Evolutionary conservation across 2,888 invertebrate species (phyloP).

Genomic region (Suillia variegata): DNA sequence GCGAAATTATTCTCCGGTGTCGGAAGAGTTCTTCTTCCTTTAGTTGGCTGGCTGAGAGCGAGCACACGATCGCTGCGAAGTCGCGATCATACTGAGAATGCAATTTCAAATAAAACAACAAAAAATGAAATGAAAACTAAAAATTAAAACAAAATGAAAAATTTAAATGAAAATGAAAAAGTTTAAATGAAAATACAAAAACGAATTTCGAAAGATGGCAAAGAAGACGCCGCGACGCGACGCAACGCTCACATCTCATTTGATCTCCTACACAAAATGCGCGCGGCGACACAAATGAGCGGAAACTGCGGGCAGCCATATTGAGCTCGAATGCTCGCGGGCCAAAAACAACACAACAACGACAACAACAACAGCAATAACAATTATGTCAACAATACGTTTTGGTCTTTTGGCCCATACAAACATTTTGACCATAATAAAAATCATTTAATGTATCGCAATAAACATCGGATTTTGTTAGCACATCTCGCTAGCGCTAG

Average conservation of each 20-base stretch:
- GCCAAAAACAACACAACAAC: too few relatives aligned
- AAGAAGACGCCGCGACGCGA: too few relatives aligned
- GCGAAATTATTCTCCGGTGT: too few relatives aligned
- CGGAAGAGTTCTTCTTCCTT: too few relatives aligned
- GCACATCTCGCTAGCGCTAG: too few relatives aligned
- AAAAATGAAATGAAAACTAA: conserved; percentile 15
- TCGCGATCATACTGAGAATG: not conserved
- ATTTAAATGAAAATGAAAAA: conserved; percentile 21
- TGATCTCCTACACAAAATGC: conserved; percentile 16
- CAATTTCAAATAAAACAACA: not conserved
- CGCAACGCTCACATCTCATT: too few relatives aligned
- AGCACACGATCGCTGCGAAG: not conserved
- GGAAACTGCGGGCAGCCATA: conserved; percentile 42
- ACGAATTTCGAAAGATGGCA: too few relatives aligned
- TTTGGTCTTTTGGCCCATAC: not conserved
- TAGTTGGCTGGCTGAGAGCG: too few relatives aligned
- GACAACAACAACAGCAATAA: conserved; percentile 23
- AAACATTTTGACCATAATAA: not conserved
- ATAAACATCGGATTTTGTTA: too few relatives aligned
- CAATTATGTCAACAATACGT: conserved; percentile 38
- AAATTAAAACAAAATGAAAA: conserved; percentile 10
- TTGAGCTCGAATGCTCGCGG: not conserved
- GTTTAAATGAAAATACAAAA: conserved; percentile 12
- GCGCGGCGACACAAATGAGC: conserved; percentile 18
- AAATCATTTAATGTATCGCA: too few relatives aligned